These are phyloP conservation scores for Agrotis clavis DNA, from an alignment of 2,888 invertebrate species.

Conservation along the genomic window DNA sequence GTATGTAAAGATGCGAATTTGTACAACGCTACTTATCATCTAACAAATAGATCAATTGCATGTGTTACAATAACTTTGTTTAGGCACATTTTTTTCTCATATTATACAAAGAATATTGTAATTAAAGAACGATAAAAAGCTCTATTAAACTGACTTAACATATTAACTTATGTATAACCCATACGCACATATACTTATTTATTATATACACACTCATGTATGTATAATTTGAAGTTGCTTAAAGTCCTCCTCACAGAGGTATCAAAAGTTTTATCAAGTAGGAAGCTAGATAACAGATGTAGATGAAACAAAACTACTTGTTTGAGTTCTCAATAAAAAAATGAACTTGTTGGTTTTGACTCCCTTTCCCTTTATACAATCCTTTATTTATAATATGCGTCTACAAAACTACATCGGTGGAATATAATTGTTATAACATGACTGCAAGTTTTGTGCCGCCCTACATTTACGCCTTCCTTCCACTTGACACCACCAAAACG, in stretches of 20 bases:
- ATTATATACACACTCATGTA: constrained; percentile 19
- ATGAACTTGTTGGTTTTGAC: constrained; percentile 26
- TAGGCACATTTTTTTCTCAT: constrained; percentile 82
- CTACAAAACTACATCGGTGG: constrained; percentile 50
- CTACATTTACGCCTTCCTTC: too few relatives aligned
- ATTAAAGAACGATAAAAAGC: constrained; percentile 61
- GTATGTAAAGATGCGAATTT: constrained; percentile 60
- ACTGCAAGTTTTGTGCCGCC: too few relatives aligned
- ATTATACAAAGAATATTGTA: constrained; percentile 64
- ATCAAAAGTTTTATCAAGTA: constrained; percentile 43
- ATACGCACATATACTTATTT: constrained; percentile 20
- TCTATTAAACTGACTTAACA: constrained; percentile 47
- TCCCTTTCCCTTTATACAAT: constrained; percentile 16
- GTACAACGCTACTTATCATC: constrained; percentile 58
- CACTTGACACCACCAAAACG: too few relatives aligned
- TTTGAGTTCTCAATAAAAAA: constrained; percentile 45
- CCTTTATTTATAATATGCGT: constrained; percentile 29
- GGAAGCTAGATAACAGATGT: constrained; percentile 48
- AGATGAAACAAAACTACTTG: constrained; percentile 40
- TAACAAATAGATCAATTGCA: constrained; percentile 65
- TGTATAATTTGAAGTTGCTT: constrained; percentile 36
- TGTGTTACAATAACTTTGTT: constrained; percentile 70
- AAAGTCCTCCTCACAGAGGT: constrained; percentile 40
- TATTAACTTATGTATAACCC: constrained; percentile 32
- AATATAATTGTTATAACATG: constrained; percentile 26